phyloP scores from a whole-genome alignment of 2,888 invertebrate genomes.

The Eilema griseolum region DNA sequence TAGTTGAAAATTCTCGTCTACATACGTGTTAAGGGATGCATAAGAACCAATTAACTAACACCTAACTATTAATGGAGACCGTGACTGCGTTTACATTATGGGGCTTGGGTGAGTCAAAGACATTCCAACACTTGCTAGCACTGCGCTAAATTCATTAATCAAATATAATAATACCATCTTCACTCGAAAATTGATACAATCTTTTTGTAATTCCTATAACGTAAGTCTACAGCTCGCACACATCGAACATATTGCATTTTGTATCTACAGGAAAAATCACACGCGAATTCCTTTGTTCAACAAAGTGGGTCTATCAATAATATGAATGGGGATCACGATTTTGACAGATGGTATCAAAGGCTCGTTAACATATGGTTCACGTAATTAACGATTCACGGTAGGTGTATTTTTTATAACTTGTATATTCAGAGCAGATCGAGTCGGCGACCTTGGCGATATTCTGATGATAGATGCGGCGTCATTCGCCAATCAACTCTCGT shows the following conservation, averaged over 20 bases:
- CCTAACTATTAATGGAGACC: neutral
- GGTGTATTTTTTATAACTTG: conserved; percentile 53
- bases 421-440: conserved; percentile 66
- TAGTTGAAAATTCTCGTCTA: neutral
- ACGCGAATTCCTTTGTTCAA: conserved; percentile 34
- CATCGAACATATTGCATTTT: neutral
- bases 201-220: neutral
- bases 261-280: conserved; percentile 35
- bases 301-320: conserved; percentile 37
- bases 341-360: conserved; percentile 50
- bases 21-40: neutral
- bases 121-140: neutral
- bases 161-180: neutral
- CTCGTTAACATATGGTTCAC: conserved; percentile 51
- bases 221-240: neutral
- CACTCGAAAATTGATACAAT: neutral
- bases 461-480: conserved; percentile 55
- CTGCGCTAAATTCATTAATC: neutral
- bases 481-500: conserved; percentile 59
- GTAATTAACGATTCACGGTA: conserved; percentile 55
- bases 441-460: conserved; percentile 60
- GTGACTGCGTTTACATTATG: neutral
- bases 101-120: neutral
- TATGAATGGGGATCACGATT: conserved; percentile 52
- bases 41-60: neutral